phyloP scores from a whole-genome alignment of 2,797 vertebrate genomes.

The Rachycentron canadum region DNA sequence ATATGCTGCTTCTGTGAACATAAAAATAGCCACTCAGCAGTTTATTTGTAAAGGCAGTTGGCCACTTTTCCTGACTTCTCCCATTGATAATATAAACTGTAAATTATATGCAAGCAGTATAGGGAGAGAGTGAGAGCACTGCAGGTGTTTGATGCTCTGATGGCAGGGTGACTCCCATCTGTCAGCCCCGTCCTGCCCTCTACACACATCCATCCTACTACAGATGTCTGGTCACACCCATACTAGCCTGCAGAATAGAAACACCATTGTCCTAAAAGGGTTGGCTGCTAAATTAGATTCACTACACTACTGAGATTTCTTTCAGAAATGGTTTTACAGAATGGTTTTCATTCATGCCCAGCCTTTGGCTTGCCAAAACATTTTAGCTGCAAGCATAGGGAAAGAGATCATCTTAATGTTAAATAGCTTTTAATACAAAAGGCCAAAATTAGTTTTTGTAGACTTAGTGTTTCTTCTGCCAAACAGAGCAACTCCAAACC shows the following conservation, averaged over 20 bases:
- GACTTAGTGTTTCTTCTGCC: not conserved
- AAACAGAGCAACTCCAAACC: not conserved
- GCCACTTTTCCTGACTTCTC: not conserved
- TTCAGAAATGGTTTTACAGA: conserved; percentile 3
- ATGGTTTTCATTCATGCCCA: not conserved
- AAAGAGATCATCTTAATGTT: conserved; percentile 19
- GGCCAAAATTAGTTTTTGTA: not conserved
- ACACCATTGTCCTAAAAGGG: conserved; percentile 4
- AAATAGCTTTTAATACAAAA: conserved; percentile 13
- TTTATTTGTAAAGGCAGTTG: not conserved
- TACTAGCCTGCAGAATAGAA: conserved; percentile 24
- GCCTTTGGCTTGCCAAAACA: conserved; percentile 4
- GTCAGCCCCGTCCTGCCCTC: conserved; percentile 34
- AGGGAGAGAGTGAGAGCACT: not conserved
- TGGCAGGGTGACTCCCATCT: conserved; percentile 52
- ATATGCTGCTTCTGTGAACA: not conserved
- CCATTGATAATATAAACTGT: not conserved
- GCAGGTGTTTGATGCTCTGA: conserved; percentile 34
- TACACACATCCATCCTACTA: conserved; percentile 18
- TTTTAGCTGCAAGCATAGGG: conserved; percentile 12
- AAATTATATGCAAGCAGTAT: conserved; percentile 1
- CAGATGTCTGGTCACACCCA: conserved; percentile 13
- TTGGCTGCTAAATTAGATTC: conserved; percentile 12
- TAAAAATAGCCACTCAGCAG: not conserved
- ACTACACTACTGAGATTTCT: conserved; percentile 7